Evolutionary conservation across 2,113 vertebrate genomes (phyloP).

Genomic region (Coracopsis vasa): DNA sequence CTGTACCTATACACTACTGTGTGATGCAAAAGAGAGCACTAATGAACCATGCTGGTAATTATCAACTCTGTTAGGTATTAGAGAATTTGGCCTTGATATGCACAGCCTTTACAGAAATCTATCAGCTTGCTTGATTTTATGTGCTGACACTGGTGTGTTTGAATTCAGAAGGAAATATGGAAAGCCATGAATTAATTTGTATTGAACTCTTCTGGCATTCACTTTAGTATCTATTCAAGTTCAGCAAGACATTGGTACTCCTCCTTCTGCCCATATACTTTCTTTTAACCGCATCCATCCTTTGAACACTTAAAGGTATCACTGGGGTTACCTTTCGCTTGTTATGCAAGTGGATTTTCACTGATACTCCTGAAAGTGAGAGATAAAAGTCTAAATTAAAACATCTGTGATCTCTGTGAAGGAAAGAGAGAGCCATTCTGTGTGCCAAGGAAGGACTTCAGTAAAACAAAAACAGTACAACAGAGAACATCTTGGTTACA

Average conservation of each 20-base stretch:
- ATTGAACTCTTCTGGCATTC: not conserved
- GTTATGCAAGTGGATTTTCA: not conserved
- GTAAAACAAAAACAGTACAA: not conserved
- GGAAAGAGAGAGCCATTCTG: not conserved
- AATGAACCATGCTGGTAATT: not conserved
- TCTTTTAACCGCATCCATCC: not conserved
- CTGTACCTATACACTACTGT: not conserved
- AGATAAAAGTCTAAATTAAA: not conserved
- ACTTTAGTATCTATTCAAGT: not conserved
- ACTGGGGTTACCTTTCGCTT: not conserved
- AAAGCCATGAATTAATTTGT: not conserved
- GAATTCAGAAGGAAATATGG: not conserved
- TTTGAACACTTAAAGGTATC: not conserved
- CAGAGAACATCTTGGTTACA: not conserved
- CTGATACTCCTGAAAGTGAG: not conserved
- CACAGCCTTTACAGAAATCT: not conserved
- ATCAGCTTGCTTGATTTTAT: not conserved
- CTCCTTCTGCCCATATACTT: not conserved
- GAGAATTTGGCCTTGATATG: not conserved
- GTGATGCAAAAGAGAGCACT: not conserved
- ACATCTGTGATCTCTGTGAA: not conserved
- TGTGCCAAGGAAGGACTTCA: not conserved
- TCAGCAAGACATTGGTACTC: not conserved
- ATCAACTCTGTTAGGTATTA: not conserved
- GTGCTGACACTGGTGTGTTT: not conserved